Evolutionary conservation across 2,113 vertebrate genomes (phyloP).

Genomic region (Ceratotherium simum): DNA sequence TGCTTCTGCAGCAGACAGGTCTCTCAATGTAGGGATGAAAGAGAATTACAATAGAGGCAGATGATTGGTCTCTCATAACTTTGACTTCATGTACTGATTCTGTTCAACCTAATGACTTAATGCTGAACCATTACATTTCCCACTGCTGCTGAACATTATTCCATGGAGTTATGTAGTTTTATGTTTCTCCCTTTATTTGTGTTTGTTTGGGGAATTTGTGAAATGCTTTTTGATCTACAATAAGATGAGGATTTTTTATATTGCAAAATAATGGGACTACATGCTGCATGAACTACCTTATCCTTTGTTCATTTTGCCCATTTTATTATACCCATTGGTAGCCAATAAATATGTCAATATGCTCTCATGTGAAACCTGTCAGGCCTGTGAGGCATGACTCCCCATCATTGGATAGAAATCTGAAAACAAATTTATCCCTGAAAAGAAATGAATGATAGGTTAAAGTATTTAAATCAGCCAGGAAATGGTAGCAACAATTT

Average conservation of each 20-base stretch:
- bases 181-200: constrained; percentile 77
- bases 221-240: constrained; percentile 77
- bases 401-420: constrained; percentile 73
- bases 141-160: constrained; percentile 38
- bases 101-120: constrained; percentile 64
- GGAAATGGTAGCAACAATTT: constrained; percentile 76
- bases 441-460: constrained; percentile 81
- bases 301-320: constrained; percentile 70
- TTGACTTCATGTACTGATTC: constrained; percentile 52
- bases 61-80: constrained; percentile 51
- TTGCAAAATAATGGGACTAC: constrained; percentile 74
- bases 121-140: constrained; percentile 34
- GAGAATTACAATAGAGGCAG: constrained; percentile 13
- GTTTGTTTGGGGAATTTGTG: constrained; percentile 78
- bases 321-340: constrained; percentile 77
- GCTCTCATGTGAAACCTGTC: constrained; percentile 69
- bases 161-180: constrained; percentile 63
- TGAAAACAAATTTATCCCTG: constrained; percentile 80
- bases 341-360: constrained; percentile 81
- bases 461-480: constrained; percentile 72
- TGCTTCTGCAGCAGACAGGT: not conserved
- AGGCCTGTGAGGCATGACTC: constrained; percentile 65
- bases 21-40: not conserved
- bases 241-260: constrained; percentile 67
- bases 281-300: constrained; percentile 65